Evolutionary conservation across 2,113 vertebrate genomes (phyloP), one percentile per base, ranked within the genome.

Genomic region (Mungos mungo): DNA sequence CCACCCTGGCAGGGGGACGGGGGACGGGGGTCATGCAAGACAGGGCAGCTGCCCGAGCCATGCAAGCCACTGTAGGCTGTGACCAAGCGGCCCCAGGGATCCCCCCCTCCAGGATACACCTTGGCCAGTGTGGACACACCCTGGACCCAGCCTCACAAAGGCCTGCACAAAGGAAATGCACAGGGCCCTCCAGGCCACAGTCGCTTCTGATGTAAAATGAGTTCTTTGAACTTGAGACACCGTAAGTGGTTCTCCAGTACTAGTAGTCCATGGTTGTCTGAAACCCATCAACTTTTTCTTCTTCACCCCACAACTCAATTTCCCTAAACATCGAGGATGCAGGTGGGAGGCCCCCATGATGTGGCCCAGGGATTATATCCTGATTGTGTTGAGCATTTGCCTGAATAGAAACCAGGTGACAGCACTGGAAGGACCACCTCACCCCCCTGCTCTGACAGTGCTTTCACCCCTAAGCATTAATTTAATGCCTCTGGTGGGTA

Each of bases 141-240:
- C 11, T 21, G 45, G n/a, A 35, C 50, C 52, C 45, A 66, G 68
- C 27, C 66, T 82, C 66, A 33, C 52, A 63, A 66, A 81, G 41
- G 14, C 77, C 41, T 57, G 52, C 12, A 3, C 45, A 38, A 19
- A 14, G 11, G 33, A 27, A 14, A 54, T 0, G 1, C 13, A 1
- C 2, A 2, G 5, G 2, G 7, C 54, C 80, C 25, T 16, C 19
- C 15, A 14, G 60, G 33, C 74, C 45, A n/a, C 19, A 9, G 33
- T 3, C 7, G 0, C 50, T 85, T 92, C 66, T 1, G 27, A 16
- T n/a, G 6, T 93, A 93, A 97, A 95, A 95, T 95, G 88, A 94
- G 80, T 82, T 91, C 93, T 97, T 95, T 88, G 89, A 47, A 68
- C 86, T 91, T 35, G 11, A 4, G n/a, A 45, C 21, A 23, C 4